phyloP scores from a whole-genome alignment of 1,140 invertebrate genomes.

The Watersipora subatra region DNA sequence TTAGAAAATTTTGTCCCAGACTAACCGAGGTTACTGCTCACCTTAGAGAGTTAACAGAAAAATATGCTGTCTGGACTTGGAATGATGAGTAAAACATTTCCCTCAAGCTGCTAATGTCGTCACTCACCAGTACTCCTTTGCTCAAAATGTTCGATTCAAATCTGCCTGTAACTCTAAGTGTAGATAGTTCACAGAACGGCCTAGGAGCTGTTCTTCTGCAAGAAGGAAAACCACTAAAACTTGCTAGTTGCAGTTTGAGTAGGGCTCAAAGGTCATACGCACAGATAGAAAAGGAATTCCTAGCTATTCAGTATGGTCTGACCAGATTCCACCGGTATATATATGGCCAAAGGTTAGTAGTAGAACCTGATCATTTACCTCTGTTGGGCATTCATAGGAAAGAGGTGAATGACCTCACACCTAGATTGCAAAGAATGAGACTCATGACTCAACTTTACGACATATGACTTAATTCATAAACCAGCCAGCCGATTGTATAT shows the following conservation, averaged over 20 bases:
- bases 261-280: constrained; percentile 18
- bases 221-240: not conserved
- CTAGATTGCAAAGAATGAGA: constrained; percentile 33
- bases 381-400: constrained; percentile 35
- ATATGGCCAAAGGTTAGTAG: constrained; percentile 7
- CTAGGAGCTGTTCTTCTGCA: not conserved
- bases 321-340: constrained; percentile 31
- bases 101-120: not conserved
- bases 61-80: constrained; percentile 9
- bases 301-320: constrained; percentile 15
- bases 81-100: not conserved
- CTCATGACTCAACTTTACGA: constrained; percentile 35
- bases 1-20: constrained; percentile 9
- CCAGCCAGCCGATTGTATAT: constrained; percentile 32
- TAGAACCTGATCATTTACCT: constrained; percentile 39
- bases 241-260: constrained; percentile 16
- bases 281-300: constrained; percentile 15
- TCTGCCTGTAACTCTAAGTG: not conserved
- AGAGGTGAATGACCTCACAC: constrained; percentile 24
- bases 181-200: not conserved
- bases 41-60: constrained; percentile 12
- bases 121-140: not conserved
- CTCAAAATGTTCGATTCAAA: not conserved
- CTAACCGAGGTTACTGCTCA: not conserved
- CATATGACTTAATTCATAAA: constrained; percentile 32